Percentiles rank a stretch among this genome's conserved stretches.
These are phyloP conservation scores for Aplysia californica DNA, from an alignment of 1,140 invertebrate species.

Conservation along the genomic window DNA sequence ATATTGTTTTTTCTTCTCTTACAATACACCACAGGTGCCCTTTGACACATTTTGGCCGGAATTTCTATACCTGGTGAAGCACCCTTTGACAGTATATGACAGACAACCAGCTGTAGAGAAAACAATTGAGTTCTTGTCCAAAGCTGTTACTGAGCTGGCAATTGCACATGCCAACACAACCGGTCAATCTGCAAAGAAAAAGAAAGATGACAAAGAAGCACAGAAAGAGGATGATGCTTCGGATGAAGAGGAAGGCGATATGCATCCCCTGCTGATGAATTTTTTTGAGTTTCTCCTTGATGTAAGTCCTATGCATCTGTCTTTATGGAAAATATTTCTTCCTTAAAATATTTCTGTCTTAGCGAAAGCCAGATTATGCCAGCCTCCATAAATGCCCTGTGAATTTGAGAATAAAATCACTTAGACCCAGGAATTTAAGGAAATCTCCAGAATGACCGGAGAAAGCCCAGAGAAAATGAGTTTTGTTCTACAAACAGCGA, in stretches of 20 bases:
- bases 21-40: slow-evolving; percentile 55
- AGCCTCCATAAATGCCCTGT: too few species aligned
- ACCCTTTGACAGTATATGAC: slow-evolving; percentile 60
- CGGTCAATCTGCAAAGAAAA: too few species aligned
- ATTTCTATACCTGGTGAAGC: slow-evolving; percentile 56
- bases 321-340: too few species aligned
- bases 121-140: slow-evolving; percentile 76
- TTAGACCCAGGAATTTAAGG: too few species aligned
- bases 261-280: slow-evolving; percentile 53
- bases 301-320: too few species aligned
- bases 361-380: too few species aligned
- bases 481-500: too few species aligned
- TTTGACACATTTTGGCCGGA: slow-evolving; percentile 55
- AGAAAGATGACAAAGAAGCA: slow-evolving; percentile 14
- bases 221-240: slow-evolving; percentile 5
- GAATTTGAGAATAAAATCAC: too few species aligned
- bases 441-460: too few species aligned
- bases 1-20: slow-evolving; percentile 29
- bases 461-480: too few species aligned
- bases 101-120: slow-evolving; percentile 74
- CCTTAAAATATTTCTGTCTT: too few species aligned
- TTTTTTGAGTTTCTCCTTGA: slow-evolving; percentile 62
- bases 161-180: too few species aligned
- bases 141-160: slow-evolving; percentile 70
- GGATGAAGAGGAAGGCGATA: slow-evolving; percentile 42